phyloP scores from a whole-genome alignment of 2,888 invertebrate species.

The Alcis repandata region DNA sequence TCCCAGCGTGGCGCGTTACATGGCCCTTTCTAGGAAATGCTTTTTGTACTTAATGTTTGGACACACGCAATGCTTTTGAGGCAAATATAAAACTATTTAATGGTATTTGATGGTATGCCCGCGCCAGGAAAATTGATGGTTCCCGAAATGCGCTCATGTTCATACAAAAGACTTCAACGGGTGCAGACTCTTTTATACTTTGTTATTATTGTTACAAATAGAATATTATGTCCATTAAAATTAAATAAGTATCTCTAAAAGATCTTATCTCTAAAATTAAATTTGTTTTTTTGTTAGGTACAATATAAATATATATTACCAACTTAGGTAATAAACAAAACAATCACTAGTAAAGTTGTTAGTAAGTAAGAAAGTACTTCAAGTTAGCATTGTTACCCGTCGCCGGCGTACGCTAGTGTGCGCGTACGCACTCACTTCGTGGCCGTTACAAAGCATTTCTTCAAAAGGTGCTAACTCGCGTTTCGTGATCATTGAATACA shows the following conservation, averaged over 20 bases:
- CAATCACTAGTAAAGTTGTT: not conserved
- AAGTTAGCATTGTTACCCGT: not conserved
- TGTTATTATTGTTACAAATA: no score
- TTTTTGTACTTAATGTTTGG: slow-evolving; percentile 59
- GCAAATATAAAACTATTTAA: slow-evolving; percentile 53
- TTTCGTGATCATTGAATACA: slow-evolving; percentile 77
- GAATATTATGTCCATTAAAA: no score
- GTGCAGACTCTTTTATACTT: not conserved
- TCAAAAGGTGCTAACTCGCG: slow-evolving; percentile 76
- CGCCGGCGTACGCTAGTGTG: not conserved
- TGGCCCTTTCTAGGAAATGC: slow-evolving; percentile 76
- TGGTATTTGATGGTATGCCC: slow-evolving; percentile 16
- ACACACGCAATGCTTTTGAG: slow-evolving; percentile 58
- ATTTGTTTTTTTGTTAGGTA: not conserved
- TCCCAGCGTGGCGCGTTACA: slow-evolving; percentile 63
- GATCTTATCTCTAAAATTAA: no score
- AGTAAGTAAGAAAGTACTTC: not conserved
- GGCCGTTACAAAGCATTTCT: slow-evolving; percentile 58
- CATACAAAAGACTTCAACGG: slow-evolving; percentile 38
- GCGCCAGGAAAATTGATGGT: not conserved
- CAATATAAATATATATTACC: not conserved
- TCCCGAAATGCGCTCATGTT: not conserved
- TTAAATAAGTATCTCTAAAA: no score
- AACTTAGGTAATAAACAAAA: not conserved
- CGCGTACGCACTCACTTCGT: slow-evolving; percentile 6